Percentiles rank a stretch among this genome's conserved stretches.
These are phyloP conservation scores for Reticulitermes speratus DNA, from an alignment of 1,140 invertebrate genomes.

Conservation along the genomic window DNA sequence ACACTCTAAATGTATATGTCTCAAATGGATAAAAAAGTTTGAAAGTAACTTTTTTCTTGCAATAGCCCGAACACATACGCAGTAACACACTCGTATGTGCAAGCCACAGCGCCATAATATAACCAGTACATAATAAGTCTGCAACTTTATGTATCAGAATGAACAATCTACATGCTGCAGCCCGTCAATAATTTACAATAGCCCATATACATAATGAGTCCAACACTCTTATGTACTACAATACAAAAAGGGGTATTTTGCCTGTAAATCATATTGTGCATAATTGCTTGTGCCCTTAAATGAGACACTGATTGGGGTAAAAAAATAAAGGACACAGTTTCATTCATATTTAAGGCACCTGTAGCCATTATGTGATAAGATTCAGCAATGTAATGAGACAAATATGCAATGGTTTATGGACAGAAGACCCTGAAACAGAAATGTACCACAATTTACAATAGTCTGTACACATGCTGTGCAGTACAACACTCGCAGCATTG, in stretches of 20 bases:
- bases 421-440: neutral
- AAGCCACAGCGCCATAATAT: conserved; percentile 25
- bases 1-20: conserved; percentile 14
- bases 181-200: conserved; percentile 30
- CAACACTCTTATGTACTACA: conserved; percentile 2
- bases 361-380: no score
- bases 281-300: neutral
- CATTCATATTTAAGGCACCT: no score
- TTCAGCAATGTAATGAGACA: no score
- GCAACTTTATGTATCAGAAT: conserved; percentile 24
- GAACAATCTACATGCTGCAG: conserved; percentile 23
- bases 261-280: neutral
- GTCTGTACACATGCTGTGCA: neutral
- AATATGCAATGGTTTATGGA: neutral
- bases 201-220: conserved; percentile 32
- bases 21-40: neutral
- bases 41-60: conserved; percentile 20
- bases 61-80: conserved; percentile 28
- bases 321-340: neutral
- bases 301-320: neutral
- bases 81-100: conserved; percentile 15
- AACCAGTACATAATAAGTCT: conserved; percentile 23
- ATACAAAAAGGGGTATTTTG: neutral
- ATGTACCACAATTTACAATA: conserved; percentile 6
- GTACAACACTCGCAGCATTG: neutral